Percentiles rank a stretch among this genome's conserved stretches.
phyloP scores from a whole-genome alignment of 1,140 invertebrate species.

The Charaxes varanes region DNA sequence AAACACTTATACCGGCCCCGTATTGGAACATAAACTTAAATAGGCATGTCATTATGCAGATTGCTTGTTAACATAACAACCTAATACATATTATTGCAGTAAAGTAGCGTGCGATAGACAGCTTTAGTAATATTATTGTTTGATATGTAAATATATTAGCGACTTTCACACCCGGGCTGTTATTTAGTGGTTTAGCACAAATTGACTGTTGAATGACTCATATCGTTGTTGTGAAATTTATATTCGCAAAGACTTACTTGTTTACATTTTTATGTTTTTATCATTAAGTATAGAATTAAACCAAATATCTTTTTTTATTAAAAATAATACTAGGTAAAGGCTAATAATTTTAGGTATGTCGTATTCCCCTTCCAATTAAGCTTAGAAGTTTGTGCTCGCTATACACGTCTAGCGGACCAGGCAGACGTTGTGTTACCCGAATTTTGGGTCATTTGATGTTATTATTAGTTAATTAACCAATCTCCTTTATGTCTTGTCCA shows the following conservation, averaged over 20 bases:
- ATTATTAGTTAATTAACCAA: too few species aligned
- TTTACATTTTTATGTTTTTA: not conserved
- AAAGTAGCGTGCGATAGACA: slow-evolving; percentile 18
- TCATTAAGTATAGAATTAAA: too few species aligned
- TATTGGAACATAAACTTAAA: slow-evolving; percentile 19
- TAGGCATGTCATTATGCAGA: slow-evolving; percentile 23
- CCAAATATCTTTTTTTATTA: too few species aligned
- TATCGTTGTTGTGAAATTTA: not conserved
- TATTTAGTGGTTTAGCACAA: slow-evolving; percentile 1
- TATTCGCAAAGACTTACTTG: not conserved
- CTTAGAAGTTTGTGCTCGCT: too few species aligned
- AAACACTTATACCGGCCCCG: slow-evolving; percentile 10
- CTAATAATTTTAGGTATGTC: too few species aligned
- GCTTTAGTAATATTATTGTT: slow-evolving; percentile 15
- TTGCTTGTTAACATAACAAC: slow-evolving; percentile 18
- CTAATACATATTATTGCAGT: slow-evolving; percentile 24
- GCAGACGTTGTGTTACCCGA: too few species aligned
- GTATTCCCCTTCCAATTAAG: too few species aligned
- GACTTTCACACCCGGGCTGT: slow-evolving; percentile 14
- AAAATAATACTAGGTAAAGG: too few species aligned
- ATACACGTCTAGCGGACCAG: too few species aligned
- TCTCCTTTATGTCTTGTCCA: too few species aligned
- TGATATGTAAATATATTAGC: slow-evolving; percentile 15
- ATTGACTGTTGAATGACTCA: slow-evolving; percentile 3
- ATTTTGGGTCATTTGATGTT: too few species aligned